Evolutionary conservation across 1,140 invertebrate genomes (phyloP).

Genomic region (Polypedilum pembai): DNA sequence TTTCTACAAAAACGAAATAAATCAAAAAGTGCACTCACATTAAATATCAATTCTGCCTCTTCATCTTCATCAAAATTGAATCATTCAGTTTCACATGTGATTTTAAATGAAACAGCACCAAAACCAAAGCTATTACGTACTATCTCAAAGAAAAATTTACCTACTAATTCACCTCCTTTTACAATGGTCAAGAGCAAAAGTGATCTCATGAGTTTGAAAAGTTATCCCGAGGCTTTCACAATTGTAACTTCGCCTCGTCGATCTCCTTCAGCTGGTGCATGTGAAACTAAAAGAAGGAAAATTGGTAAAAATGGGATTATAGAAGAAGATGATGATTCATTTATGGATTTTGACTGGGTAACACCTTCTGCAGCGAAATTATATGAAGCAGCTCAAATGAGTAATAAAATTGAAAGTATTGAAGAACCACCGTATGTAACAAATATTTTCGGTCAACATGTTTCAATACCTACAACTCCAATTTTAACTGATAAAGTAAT

Average conservation of each 20-base stretch:
- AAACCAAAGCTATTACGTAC: neutral
- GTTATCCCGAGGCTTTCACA: neutral
- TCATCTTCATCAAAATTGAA: slow-evolving; percentile 19
- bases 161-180: neutral
- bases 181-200: slow-evolving; percentile 9
- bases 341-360: neutral
- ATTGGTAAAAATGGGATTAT: neutral
- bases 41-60: neutral
- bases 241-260: neutral
- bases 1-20: neutral
- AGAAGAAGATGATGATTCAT: slow-evolving; percentile 16
- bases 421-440: neutral
- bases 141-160: neutral
- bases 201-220: slow-evolving; percentile 8
- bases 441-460: neutral
- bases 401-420: neutral
- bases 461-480: neutral
- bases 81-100: neutral
- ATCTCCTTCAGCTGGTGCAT: neutral
- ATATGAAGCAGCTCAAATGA: slow-evolving; percentile 13
- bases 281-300: neutral
- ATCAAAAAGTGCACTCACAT: neutral
- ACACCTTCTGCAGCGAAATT: neutral
- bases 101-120: neutral
- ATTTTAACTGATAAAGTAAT: slow-evolving; percentile 17